Base-by-base conservation (phyloP, 2,888 invertebrate species). In the Tenthredo livida region DNA sequence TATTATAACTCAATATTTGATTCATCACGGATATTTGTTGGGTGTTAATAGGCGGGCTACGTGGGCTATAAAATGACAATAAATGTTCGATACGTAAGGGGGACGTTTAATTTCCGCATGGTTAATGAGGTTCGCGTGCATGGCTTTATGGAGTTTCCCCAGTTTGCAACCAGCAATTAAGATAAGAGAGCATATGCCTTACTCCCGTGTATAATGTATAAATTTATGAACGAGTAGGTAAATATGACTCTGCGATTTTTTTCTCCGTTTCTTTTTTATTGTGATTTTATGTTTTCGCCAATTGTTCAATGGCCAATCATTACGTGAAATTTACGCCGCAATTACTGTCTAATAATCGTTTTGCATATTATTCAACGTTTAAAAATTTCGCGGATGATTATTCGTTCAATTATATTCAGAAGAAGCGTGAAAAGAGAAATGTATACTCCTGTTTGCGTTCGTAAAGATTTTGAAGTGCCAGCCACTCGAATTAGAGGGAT, bases 91-190 rank as follows among this genome's bases (percentile, higher is more conserved):
- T 47, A 47, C 25, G 21, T 33, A 33, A 78, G 5, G 21, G 15
- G 29, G 47, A 58, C 15, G n/a, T 54, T n/a, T 78, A 78, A 78
- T 78, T 78, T 78, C 58, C 54, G 54, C 17, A 33, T 78, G 54
- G 78, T 58, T 78, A 78, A 78, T 78, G 78, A 54, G 50, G 58
- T 37, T 78, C 75, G 78, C 78, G 54, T 58, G 78, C 78, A 58
- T 54, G 58, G 78, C 29, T 58, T 58, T 58, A 58, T 33, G 29
- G 54, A 37, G 54, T 50, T 78, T 78, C 54, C 54, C 54, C 78
- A 33, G 54, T 54, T 50, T 58, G 29, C 47, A 47, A 25, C n/a
- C 50, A 21, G 54, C 58, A 78, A 78, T 78, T 78, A 78, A 78
- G 78, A 78, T 78, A 78, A 78, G 78, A 33, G 54, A 78, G 21